Base-by-base conservation (phyloP, 1,140 invertebrate species). In the Schlechtendalia chinensis region DNA sequence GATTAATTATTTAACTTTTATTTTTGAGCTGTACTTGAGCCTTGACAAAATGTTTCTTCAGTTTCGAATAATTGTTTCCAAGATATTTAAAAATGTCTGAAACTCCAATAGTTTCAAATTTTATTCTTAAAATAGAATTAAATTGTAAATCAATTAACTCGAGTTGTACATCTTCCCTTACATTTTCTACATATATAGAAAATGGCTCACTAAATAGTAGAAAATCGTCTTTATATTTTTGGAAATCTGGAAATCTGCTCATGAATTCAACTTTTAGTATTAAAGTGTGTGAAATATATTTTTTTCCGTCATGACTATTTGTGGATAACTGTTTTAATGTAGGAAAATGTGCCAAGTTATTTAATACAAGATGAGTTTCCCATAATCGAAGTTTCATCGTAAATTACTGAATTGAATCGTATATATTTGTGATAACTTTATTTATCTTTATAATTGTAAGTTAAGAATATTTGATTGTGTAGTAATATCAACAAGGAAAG, bases 261-360 rank as follows among this genome's bases (percentile, higher is more conserved):
- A 8, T 10, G 22, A 22, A 58, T 58, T 58, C 54, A 14, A 22
- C 54, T 22, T 58, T 58, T 58, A 58, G 54, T 58, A 22, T 22
- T 58, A 58, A 58, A 58, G 22, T 58, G n/a, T 58, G 54, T 58
- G 54, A 58, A 58, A 58, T 58, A 58, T 5, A 22, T 58, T 58
- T 22, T 58, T 58, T 22, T 6, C n/a, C 54, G 8, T 58, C 54
- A 58, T 58, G 1, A 22, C 22, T 58, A 5, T 58, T n/a, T 58
- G 54, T 58, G 22, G 54, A 58, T 16, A 53, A 19, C 54, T 58
- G n/a, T 58, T 58, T 58, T 58, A 58, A 58, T 58, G 54, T 22
- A 53, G 1, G 54, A 58, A 58, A 58, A n/a, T 58, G 5, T 22
- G 22, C n/a, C 54, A 58, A 58, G 22, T 58, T 58, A 22, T 22